These are phyloP conservation scores for Chionoecetes opilio DNA, from an alignment of 1,140 invertebrate genomes.

Conservation along the genomic window DNA sequence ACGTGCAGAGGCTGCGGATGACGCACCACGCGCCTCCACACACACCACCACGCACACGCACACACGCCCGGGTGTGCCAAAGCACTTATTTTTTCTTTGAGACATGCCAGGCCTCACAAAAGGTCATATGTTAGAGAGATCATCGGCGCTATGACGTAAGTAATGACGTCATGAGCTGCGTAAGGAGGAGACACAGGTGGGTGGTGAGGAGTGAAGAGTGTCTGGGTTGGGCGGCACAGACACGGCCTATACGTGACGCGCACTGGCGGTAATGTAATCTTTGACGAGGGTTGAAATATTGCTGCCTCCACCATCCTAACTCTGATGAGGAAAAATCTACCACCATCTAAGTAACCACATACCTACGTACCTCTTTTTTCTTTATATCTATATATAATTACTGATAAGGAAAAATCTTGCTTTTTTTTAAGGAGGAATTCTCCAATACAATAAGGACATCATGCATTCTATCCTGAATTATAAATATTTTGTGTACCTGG, in stretches of 20 bases:
- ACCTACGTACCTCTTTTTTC: too few relatives aligned
- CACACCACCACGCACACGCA: too few relatives aligned
- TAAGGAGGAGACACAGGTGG: slow-evolving; percentile 46
- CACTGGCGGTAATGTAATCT: too few relatives aligned
- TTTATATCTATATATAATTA: too few relatives aligned
- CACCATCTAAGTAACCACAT: too few relatives aligned
- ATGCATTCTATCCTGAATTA: neutral
- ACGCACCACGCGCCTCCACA: too few relatives aligned
- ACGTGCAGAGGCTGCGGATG: neutral
- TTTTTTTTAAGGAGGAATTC: too few relatives aligned
- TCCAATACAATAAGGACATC: neutral
- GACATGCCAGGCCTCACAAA: neutral
- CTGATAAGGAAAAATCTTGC: too few relatives aligned
- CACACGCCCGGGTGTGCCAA: neutral
- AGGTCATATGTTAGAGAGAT: slow-evolving; percentile 63
- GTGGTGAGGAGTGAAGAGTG: neutral
- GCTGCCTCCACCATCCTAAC: too few relatives aligned
- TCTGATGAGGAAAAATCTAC: too few relatives aligned
- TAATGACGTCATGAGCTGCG: slow-evolving; percentile 40
- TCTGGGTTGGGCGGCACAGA: neutral
- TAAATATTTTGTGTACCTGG: neutral
- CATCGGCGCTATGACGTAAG: slow-evolving; percentile 38
- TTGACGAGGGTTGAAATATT: too few relatives aligned
- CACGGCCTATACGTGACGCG: too few relatives aligned
- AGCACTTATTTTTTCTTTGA: neutral